Percentiles rank a stretch among this genome's conserved stretches.
Evolutionary conservation across 1,140 invertebrate species (phyloP).

Genomic region (Pachyrhynchus sulphureomaculatus): DNA sequence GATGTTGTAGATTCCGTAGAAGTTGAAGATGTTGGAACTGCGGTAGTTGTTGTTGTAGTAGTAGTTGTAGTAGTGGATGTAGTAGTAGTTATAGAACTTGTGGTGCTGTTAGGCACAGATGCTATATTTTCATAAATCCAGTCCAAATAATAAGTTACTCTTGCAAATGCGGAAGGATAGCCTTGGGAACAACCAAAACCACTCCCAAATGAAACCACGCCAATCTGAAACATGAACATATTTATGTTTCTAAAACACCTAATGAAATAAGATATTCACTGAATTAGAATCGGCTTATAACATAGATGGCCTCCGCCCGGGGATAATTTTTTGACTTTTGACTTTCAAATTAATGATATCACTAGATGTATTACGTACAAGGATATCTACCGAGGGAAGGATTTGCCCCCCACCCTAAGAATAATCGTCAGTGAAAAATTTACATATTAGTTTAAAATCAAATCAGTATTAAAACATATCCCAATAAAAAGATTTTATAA

Average conservation of each 20-base stretch:
- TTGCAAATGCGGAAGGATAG: conserved; percentile 51
- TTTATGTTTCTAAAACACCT: not conserved
- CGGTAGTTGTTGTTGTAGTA: not conserved
- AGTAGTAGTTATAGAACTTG: not conserved
- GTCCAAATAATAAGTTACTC: conserved; percentile 17
- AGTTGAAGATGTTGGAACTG: not conserved
- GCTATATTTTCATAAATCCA: conserved; percentile 15
- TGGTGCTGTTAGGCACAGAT: not conserved
- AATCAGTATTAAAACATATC: too few species aligned
- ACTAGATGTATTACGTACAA: too few species aligned
- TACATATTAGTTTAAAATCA: too few species aligned
- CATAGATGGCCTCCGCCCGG: too few species aligned
- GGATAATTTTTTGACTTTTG: too few species aligned
- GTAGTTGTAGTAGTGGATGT: not conserved
- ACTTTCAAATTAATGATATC: too few species aligned
- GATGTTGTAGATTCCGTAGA: not conserved
- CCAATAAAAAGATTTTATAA: too few species aligned
- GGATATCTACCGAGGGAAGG: too few species aligned
- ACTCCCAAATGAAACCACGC: conserved; percentile 59
- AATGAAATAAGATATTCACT: too few species aligned
- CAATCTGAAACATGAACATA: conserved; percentile 50
- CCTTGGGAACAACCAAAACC: conserved; percentile 56
- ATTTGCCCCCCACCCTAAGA: too few species aligned
- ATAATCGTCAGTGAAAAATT: too few species aligned
- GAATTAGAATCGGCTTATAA: too few species aligned